Base-by-base conservation (phyloP, 2,113 vertebrate genomes). In the Tragelaphus scriptus region DNA sequence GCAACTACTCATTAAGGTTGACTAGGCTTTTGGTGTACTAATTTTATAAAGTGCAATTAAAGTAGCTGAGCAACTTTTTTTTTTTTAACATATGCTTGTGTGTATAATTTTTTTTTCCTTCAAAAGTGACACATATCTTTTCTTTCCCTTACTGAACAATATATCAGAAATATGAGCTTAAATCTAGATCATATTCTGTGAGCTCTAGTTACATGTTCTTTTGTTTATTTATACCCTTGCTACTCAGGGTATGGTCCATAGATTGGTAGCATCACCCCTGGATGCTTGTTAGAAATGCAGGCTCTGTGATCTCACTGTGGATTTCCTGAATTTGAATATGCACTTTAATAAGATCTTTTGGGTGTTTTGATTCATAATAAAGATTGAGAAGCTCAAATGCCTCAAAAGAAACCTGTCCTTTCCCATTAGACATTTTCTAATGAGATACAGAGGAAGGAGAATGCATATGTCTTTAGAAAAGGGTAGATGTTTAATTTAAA, bases 311-410 rank as follows among this genome's bases (percentile, higher is more conserved):
- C 32, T 88, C 10, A 88, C 23, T 7, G 12, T 2, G 23, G n/a
- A 89, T 32, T 0, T 32, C 30, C 40, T 55, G 68, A 94, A 92
- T 93, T 95, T 61, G 61, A 89, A 55, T 91, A 28, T 92, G 58
- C 44, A 68, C 90, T 97, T 96, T 96, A 89, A 97, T 97, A 88
- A 96, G 85, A 90, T 71, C 32, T 13, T 97, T 87, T 81, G 77
- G 85, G 59, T 97, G 90, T 79, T 93, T 96, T 84, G 80, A 47
- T 92, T 91, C 55, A 79, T 32, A 71, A 59, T 95, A 71, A 94
- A 85, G 61, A 82, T 91, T 87, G 87, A 94, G 75, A 80, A 85
- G 32, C 36, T 85, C 79, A 80, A 13, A 19, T 49, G 36, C 92
- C 68, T 95, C 91, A 49, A 71, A 91, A 58, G 71, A 92, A 95